A percentile compares a stretch with the other conserved stretches of the same genome.
These are phyloP conservation scores for Heliconius congener DNA, from an alignment of 1,140 invertebrate species.

Conservation along the genomic window DNA sequence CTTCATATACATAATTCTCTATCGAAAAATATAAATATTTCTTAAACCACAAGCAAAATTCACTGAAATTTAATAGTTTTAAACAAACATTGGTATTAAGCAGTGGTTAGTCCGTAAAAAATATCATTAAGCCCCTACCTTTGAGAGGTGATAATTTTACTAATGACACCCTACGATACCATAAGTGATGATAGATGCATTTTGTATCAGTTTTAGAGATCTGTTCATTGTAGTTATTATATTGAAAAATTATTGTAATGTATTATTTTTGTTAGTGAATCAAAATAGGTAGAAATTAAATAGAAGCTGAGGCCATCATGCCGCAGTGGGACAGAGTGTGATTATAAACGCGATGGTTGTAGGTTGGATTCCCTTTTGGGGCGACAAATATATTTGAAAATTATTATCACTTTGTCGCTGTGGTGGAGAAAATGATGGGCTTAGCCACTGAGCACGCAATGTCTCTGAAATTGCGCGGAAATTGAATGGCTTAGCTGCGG, in stretches of 20 bases:
- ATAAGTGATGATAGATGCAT: slow-evolving; percentile 32
- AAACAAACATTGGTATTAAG: slow-evolving; percentile 73
- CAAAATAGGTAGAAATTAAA: no score
- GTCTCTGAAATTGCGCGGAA: no score
- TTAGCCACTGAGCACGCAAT: no score
- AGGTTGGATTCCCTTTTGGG: no score
- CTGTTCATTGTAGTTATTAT: background rate
- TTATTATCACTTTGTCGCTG: no score
- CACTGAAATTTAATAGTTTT: slow-evolving; percentile 65
- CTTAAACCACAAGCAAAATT: slow-evolving; percentile 42
- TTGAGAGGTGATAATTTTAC: slow-evolving; percentile 62
- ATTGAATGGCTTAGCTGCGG: no score
- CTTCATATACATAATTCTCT: background rate
- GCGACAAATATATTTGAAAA: no score
- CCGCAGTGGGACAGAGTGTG: no score
- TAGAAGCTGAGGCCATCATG: no score
- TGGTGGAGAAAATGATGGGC: no score
- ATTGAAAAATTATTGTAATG: background rate
- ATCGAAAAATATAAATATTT: slow-evolving; percentile 22
- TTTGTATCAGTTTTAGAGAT: slow-evolving; percentile 10
- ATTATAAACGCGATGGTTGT: no score
- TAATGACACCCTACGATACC: slow-evolving; percentile 59
- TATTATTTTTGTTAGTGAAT: no score
- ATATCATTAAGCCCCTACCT: slow-evolving; percentile 56
- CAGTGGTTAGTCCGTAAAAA: slow-evolving; percentile 50